Conservation (phyloP, 2,797 vertebrate genomes). For the Apodemus agrarius region DNA sequence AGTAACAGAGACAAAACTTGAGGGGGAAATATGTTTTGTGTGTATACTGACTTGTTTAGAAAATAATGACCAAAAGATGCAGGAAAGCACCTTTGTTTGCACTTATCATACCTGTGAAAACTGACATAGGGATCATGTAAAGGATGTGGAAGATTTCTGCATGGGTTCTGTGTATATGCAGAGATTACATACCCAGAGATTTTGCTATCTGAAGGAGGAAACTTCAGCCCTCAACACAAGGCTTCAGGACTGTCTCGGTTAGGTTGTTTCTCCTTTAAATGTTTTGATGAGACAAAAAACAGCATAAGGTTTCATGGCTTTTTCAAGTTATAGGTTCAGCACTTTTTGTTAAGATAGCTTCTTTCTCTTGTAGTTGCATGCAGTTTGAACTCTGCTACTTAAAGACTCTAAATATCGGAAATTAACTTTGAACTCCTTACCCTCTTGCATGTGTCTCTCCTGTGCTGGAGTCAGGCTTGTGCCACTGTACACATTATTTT, state of each 20-base stretch:
- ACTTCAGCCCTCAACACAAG: no score
- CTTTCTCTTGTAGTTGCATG: no score
- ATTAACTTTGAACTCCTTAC: not conserved
- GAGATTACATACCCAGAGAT: not conserved
- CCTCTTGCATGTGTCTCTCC: not conserved
- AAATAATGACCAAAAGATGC: not conserved
- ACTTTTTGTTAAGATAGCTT: not conserved
- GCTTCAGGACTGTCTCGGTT: not conserved
- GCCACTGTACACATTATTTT: not conserved
- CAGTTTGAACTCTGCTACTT: not conserved
- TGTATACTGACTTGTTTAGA: not conserved
- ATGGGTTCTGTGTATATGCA: not conserved
- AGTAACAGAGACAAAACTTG: not conserved
- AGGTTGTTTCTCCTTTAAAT: not conserved
- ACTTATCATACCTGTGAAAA: not conserved
- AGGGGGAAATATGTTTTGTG: not conserved
- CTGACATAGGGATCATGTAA: not conserved
- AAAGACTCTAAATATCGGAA: not conserved
- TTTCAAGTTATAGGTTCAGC: not conserved
- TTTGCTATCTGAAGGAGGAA: not conserved
- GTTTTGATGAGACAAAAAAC: not conserved
- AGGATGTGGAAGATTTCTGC: not conserved
- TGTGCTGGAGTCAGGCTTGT: not conserved
- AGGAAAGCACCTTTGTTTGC: not conserved
- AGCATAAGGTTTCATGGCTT: not conserved